A percentile compares a stretch with the other conserved stretches of the same genome.
These are phyloP conservation scores for Silurus aristotelis DNA, from an alignment of 2,797 vertebrate genomes.

Conservation along the genomic window DNA sequence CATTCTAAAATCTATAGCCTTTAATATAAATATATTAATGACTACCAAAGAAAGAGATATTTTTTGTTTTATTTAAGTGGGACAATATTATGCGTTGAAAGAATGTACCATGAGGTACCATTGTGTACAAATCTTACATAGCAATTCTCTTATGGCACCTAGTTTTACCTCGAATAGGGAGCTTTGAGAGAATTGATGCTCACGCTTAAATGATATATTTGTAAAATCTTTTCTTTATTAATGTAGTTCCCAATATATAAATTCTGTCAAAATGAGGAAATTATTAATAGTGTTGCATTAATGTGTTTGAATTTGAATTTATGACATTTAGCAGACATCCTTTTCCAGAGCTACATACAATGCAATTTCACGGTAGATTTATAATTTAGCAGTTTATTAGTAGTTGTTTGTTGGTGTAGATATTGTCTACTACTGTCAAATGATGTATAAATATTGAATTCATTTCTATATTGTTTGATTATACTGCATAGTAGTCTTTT, in stretches of 20 bases:
- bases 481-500: background rate
- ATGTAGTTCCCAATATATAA: background rate
- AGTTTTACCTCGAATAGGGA: background rate
- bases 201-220: background rate
- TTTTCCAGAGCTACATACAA: too few species aligned
- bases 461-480: background rate
- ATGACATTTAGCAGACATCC: background rate
- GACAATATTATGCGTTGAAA: background rate
- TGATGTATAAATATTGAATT: background rate
- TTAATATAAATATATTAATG: background rate
- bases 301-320: background rate
- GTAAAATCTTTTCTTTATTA: background rate
- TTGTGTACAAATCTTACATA: background rate
- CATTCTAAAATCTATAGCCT: background rate
- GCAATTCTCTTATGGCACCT: background rate
- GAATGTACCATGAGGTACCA: background rate
- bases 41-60: background rate
- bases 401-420: background rate
- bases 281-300: background rate
- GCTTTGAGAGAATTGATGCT: background rate
- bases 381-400: background rate
- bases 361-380: too few species aligned
- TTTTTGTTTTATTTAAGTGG: background rate
- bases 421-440: background rate
- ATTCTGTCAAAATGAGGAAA: background rate